These are phyloP conservation scores for Hyaena hyaena DNA, from an alignment of 2,113 vertebrate species.

Conservation along the genomic window DNA sequence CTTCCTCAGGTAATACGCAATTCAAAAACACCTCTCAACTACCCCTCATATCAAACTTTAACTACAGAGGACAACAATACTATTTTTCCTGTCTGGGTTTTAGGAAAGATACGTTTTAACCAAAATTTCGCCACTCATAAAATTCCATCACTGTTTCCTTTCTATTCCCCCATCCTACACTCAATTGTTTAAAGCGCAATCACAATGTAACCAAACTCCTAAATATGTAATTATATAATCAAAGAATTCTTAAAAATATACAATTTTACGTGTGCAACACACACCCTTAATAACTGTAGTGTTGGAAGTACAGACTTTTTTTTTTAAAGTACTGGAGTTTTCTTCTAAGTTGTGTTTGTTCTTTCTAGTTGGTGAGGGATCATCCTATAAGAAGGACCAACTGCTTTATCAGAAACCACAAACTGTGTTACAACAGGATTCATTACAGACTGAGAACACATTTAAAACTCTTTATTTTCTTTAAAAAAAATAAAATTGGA, in stretches of 20 bases:
- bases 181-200: not conserved
- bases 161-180: not conserved
- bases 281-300: not conserved
- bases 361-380: not conserved
- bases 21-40: slow-evolving; percentile 29
- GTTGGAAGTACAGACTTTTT: not conserved
- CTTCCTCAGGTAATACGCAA: slow-evolving; percentile 22
- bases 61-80: slow-evolving; percentile 24
- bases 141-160: slow-evolving; percentile 49
- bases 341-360: not conserved
- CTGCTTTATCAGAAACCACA: not conserved
- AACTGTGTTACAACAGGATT: not conserved
- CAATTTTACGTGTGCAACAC: slow-evolving; percentile 33
- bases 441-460: not conserved
- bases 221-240: slow-evolving; percentile 40
- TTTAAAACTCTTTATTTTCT: not conserved
- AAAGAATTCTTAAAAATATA: slow-evolving; percentile 50
- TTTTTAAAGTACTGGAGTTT: not conserved
- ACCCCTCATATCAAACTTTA: not conserved
- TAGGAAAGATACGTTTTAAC: not conserved
- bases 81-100: slow-evolving; percentile 44
- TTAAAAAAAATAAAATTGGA: not conserved
- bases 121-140: slow-evolving; percentile 58
- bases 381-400: not conserved
- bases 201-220: slow-evolving; percentile 39